These are phyloP conservation scores for Nomada ferruginata DNA, from an alignment of 2,888 invertebrate genomes.

Conservation along the genomic window DNA sequence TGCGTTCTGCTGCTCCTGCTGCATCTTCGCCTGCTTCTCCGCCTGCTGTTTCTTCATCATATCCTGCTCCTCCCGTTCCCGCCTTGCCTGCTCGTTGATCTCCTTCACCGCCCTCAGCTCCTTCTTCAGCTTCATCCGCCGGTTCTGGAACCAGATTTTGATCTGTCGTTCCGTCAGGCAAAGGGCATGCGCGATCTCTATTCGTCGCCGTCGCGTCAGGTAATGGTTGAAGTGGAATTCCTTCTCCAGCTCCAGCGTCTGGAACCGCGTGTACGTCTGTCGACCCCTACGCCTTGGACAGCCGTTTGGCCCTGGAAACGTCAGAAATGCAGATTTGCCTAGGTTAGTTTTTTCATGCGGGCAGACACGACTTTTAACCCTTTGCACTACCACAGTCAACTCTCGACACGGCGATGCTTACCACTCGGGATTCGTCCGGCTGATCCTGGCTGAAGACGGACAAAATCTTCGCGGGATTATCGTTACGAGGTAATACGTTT, in stretches of 20 bases:
- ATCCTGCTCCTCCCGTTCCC: constrained; percentile 95
- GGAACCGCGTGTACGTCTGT: constrained; percentile 99
- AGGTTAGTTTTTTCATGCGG: constrained; percentile 64
- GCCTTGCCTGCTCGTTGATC: constrained; percentile 96
- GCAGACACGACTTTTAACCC: constrained; percentile 30
- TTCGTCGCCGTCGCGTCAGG: constrained; percentile 96
- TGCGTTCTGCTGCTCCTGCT: constrained; percentile 89
- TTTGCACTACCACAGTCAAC: constrained; percentile 58
- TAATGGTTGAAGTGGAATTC: constrained; percentile 99
- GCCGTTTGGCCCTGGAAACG: constrained; percentile 95
- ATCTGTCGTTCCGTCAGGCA: constrained; percentile 98
- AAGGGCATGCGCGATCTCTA: constrained; percentile 98
- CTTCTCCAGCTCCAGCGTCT: constrained; percentile 98
- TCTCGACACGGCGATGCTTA: constrained; percentile 24
- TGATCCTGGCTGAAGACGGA: neutral
- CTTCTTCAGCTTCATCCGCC: constrained; percentile 98
- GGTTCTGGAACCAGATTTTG: constrained; percentile 98
- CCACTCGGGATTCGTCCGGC: neutral
- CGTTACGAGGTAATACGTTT: too few species aligned
- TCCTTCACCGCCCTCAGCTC: constrained; percentile 97
- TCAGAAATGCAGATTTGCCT: constrained; percentile 63
- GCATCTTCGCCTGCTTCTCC: constrained; percentile 93
- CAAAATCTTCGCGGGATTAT: neutral
- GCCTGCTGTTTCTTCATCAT: constrained; percentile 96
- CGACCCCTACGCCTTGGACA: constrained; percentile 97